Base-by-base conservation (phyloP, 2,797 vertebrate species). In the Girardinus metallicus region DNA sequence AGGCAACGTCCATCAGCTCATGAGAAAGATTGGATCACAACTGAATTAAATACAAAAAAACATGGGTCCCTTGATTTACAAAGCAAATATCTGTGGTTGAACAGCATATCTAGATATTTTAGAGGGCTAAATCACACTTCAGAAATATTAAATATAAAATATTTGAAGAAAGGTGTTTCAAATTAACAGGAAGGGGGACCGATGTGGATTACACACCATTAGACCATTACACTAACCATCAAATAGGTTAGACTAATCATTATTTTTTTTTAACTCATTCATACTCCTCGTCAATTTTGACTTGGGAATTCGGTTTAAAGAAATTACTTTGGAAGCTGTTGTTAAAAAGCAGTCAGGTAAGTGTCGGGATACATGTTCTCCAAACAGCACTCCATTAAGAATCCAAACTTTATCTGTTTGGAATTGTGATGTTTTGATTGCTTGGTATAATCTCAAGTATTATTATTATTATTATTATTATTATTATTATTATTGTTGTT, bases 1-100 rank as follows among this genome's bases (percentile, higher is more conserved):
- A 31, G 85, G 79, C 85, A 81, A 86, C 53, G 57, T 57, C 55
- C 34, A 8, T 3, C 39, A 79, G 21, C 16, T 12, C 21, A 73
- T 29, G 21, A 41, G 31, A 68, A 68, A 80, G 16, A 68, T 8
- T 7, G 12, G n/a, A 15, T 6, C 41, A 12, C 31, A 2, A 62
- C 51, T 62, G 15, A 75, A 26, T 16, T 75, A 55, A 55, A 4
- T 55, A n/a, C 53, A 55, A n/a, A 12, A 8, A 55, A 53, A 23
- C 21, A 55, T 55, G 53, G 10, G n/a, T 11, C 1, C 26, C 1
- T n/a, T 55, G 53, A 55, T n/a, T 55, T 26, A 55, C 9, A 12
- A 26, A 53, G 49, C 8, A 53, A 53, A 53, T 51, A 51, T 51
- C 7, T 23, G 21, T 51, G 49, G 49, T 8, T 23, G 49, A 23